Evolutionary conservation across 2,797 vertebrate species (phyloP).

Genomic region (Champsocephalus gunnari): DNA sequence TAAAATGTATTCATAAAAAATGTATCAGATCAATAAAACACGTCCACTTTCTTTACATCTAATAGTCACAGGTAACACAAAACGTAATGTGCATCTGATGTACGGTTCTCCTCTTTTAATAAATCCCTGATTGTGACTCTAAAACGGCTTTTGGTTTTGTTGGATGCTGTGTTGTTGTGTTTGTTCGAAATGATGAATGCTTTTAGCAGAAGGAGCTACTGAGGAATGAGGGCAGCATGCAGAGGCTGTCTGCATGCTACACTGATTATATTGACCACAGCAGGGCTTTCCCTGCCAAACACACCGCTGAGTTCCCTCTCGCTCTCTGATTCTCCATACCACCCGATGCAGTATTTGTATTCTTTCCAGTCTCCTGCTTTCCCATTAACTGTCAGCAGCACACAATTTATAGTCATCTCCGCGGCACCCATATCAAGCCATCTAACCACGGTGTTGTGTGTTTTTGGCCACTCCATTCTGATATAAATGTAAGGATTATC

Average conservation of each 20-base stretch:
- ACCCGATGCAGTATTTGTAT: slow-evolving; percentile 55
- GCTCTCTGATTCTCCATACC: slow-evolving; percentile 20
- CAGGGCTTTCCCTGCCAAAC: slow-evolving; percentile 62
- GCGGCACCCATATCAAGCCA: slow-evolving; percentile 33
- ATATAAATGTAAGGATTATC: slow-evolving; percentile 69
- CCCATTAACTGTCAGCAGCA: slow-evolving; percentile 70
- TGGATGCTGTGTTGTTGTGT: not conserved
- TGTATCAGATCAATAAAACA: slow-evolving; percentile 21
- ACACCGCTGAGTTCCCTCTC: slow-evolving; percentile 46
- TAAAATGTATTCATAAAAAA: not conserved
- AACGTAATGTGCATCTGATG: not conserved
- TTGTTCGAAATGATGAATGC: slow-evolving; percentile 18
- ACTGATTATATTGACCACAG: slow-evolving; percentile 59
- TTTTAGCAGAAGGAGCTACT: slow-evolving; percentile 34
- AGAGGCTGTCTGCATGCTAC: slow-evolving; percentile 49
- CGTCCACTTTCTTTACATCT: not conserved
- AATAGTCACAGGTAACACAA: not conserved
- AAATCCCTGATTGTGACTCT: not conserved
- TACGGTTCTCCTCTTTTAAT: not conserved
- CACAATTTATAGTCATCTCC: slow-evolving; percentile 41
- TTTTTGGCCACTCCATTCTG: slow-evolving; percentile 59
- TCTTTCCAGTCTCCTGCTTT: slow-evolving; percentile 58
- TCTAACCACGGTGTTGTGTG: slow-evolving; percentile 38
- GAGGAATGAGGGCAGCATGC: slow-evolving; percentile 47
- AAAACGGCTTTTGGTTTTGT: slow-evolving; percentile 11